Base-by-base conservation (phyloP, 2,113 vertebrate genomes). In the Thamnophis sirtalis region DNA sequence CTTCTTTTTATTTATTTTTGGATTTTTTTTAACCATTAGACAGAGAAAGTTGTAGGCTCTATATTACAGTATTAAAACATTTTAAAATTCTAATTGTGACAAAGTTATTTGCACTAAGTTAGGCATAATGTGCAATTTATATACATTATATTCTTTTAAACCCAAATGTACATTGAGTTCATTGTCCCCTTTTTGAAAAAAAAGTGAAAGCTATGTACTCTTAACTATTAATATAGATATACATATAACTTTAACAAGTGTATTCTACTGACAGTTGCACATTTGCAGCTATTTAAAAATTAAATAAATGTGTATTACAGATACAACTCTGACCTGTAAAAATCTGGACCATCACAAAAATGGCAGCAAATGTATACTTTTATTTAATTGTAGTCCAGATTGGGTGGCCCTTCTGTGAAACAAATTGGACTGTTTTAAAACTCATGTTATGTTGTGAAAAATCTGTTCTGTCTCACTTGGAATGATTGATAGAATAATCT, bases 41-140 rank as follows among this genome's bases (percentile, higher is more conserved):
- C 4, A 88, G 89, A 60, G 33, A 0, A 89, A n/a, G 53, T 54
- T 0, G 33, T 17, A 15, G 28, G 4, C 26, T 33, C 90, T 22
- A n/a, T 7, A 0, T 11, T 5, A 49, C 0, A 22, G 22, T 1
- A n/a, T 10, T 50, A 54, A 19, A 0, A 2, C 24, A 0, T 49
- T 86, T 51, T 0, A 49, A 80, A 43, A 43, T 80, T 21, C 6
- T 60, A 85, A 48, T 89, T 84, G 33, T 56, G 3, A 15, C 13
- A 56, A 49, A 49, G 84, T 50, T 60, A 43, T 51, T 51, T 89
- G 68, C 58, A 50, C 15, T 17, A 84, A 24, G 13, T 89, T 84
- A 48, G 55, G 17, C 38, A 15, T 73, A n/a, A 15, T 43, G 24
- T 54, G 22, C 48, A 55, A 10, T 17, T 60, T 80, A 54, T 24